Evolutionary conservation across 1,140 invertebrate genomes (phyloP).

Genomic region (Drosophila sp.): DNA sequence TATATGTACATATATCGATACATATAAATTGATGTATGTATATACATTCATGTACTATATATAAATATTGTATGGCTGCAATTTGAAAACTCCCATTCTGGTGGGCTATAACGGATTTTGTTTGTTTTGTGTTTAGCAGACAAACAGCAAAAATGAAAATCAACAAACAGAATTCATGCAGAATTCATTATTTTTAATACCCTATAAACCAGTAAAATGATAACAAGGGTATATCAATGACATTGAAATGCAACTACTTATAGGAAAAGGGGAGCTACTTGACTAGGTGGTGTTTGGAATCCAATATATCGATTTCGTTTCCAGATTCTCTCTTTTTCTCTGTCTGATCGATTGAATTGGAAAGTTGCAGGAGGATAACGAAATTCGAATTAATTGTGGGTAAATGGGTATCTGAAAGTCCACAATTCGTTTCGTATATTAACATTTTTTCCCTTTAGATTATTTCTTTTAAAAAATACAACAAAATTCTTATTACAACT

Average conservation of each 20-base stretch:
- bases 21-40: background rate
- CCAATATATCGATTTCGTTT: too few species aligned
- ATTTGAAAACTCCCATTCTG: slow-evolving; percentile 7
- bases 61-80: too few species aligned
- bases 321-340: too few species aligned
- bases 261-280: too few species aligned
- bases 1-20: slow-evolving; percentile 41
- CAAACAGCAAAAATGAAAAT: slow-evolving; percentile 78
- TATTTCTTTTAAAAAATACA: slow-evolving; percentile 40
- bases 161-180: slow-evolving; percentile 55
- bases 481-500: slow-evolving; percentile 74
- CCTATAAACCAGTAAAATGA: background rate
- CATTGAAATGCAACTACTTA: background rate
- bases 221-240: background rate
- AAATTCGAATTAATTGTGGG: too few species aligned
- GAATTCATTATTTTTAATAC: slow-evolving; percentile 38
- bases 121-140: slow-evolving; percentile 78
- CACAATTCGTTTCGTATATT: background rate
- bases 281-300: too few species aligned
- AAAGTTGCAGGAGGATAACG: too few species aligned
- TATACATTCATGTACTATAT: too few species aligned
- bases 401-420: background rate
- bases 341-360: too few species aligned
- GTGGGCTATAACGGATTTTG: slow-evolving; percentile 33
- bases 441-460: background rate